Base-by-base conservation (phyloP, 2,888 invertebrate genomes). In the Listrodromus nycthemerus region DNA sequence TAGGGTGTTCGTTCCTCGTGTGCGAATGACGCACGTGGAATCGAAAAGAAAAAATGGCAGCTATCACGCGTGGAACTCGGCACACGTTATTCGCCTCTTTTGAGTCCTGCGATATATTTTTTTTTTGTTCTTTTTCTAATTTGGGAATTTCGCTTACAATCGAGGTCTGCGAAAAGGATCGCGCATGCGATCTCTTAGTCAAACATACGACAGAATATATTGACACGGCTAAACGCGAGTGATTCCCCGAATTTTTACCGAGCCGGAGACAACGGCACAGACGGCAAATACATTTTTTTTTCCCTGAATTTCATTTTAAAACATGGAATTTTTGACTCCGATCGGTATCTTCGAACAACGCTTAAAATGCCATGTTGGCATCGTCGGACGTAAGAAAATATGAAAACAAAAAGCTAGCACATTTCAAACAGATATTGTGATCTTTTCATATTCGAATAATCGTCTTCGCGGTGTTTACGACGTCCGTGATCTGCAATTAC, bases 361-460 rank as follows among this genome's bases (percentile, higher is more conserved):
- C 21, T 19, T 52, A 21, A n/a, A 52, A 52, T 52, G 19, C 19
- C 1, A 52, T 21, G 52, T 19, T 5, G n/a, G 30, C 48, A 30
- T 50, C 30, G 52, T 52, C 50, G 33, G 13, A 19, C 24, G 24
- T 16, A 19, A 70, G 21, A 50, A 67, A 1, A 45, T n/a, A n/a
- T n/a, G 7, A 48, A n/a, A 48, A 21, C n/a, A 50, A 21, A 19
- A 21, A 37, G 37, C 37, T 37, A 10, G 37, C 8, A 8, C 37
- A 37, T 37, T 52, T 37, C 33, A 33, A 30, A 50, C 52, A 33
- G 30, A 69, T 19, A 50, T n/a, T 69, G 33, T 2, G 5, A 70
- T 55, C 2, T 24, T 24, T 71, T 70, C 52, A 52, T 6, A 55
- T 55, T 21, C 24, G 70, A 37, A 58, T 37, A 19, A 41, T 71